A percentile compares a stretch with the other conserved stretches of the same genome.
These are phyloP conservation scores for Chaenodraco wilsoni DNA, from an alignment of 2,797 vertebrate species.

Conservation along the genomic window DNA sequence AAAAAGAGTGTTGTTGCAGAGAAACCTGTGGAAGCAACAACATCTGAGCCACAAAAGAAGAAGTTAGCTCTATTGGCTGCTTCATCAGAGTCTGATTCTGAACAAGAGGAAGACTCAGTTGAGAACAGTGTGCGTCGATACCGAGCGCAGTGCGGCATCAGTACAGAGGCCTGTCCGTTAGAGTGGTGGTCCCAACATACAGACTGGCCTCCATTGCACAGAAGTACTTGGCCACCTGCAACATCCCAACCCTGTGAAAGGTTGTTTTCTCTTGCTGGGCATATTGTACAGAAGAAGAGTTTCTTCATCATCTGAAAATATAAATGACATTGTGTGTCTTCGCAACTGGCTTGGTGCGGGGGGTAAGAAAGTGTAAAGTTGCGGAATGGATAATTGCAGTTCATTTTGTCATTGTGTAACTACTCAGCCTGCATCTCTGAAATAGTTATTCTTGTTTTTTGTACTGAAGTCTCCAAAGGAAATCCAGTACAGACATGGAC, in stretches of 20 bases:
- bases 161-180: background rate
- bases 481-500: background rate
- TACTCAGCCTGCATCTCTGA: too few species aligned
- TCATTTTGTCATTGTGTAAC: too few species aligned
- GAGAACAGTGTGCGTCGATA: too few species aligned
- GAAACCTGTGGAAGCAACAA: background rate
- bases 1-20: too few species aligned
- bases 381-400: too few species aligned
- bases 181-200: too few species aligned
- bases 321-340: background rate
- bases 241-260: background rate
- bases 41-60: conserved; percentile 10
- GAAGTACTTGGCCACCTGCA: background rate
- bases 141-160: too few species aligned
- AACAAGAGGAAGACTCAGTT: background rate
- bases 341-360: background rate
- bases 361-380: background rate
- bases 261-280: background rate
- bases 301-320: background rate
- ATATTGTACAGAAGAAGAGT: background rate
- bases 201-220: background rate
- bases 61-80: background rate
- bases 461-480: background rate
- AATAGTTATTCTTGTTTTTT: too few species aligned
- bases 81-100: background rate